phyloP scores from a whole-genome alignment of 2,888 invertebrate species.

The Mesoligia furuncula region DNA sequence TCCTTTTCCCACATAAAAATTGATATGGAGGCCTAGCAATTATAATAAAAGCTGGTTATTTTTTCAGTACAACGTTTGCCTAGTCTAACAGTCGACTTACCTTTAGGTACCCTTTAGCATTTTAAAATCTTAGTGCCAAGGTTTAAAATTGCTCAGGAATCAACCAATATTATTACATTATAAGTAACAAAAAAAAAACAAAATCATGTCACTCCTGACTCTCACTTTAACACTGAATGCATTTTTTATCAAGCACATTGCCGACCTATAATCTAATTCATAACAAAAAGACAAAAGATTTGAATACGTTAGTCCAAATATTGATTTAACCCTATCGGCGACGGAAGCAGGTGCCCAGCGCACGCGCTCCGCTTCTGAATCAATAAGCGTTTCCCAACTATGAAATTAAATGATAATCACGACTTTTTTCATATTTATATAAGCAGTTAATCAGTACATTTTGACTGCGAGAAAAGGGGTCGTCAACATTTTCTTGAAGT shows the following conservation, averaged over 20 bases:
- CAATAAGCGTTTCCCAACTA: constrained; percentile 88
- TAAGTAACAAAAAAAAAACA: constrained; percentile 2
- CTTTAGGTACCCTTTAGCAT: no score
- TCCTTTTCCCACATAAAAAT: background rate
- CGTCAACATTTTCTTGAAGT: constrained; percentile 69
- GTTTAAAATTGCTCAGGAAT: background rate
- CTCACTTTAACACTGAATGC: constrained; percentile 32
- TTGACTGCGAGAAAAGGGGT: constrained; percentile 74
- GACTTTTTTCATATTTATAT: constrained; percentile 87
- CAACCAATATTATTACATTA: background rate
- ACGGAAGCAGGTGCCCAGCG: constrained; percentile 88
- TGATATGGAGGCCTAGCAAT: no score
- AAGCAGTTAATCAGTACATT: constrained; percentile 86
- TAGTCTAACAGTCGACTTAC: background rate
- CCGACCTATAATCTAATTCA: constrained; percentile 66
- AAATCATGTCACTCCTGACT: constrained; percentile 26
- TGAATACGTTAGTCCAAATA: constrained; percentile 89
- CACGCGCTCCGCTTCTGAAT: constrained; percentile 83
- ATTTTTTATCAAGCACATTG: constrained; percentile 59
- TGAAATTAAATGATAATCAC: constrained; percentile 91
- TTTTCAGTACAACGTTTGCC: background rate
- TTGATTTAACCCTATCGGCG: constrained; percentile 90
- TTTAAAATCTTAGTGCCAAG: background rate
- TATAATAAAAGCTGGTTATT: background rate
- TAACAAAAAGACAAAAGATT: constrained; percentile 82